Base-by-base conservation (phyloP, 2,797 vertebrate genomes). In the Sphenodon punctatus region DNA sequence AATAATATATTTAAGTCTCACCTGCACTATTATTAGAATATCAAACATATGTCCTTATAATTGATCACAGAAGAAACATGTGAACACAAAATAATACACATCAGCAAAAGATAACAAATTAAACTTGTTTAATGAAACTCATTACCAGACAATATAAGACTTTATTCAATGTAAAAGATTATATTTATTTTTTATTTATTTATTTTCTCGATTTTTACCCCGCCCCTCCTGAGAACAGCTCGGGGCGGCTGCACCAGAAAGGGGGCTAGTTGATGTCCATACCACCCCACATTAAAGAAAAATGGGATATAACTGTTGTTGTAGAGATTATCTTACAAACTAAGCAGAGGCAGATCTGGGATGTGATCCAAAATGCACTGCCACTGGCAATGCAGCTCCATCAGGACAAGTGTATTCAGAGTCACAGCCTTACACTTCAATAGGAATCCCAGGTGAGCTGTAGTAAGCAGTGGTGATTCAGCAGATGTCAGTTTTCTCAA, bases 131-230 rank as follows among this genome's bases (percentile, higher is more conserved):
- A 70, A 78, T 84, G 70, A 77, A 80, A 59, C n/a, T 48, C n/a
- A 23, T 53, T 59, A 76, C 42, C 74, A 53, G 27, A 25, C 51
- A 46, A 2, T 11, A 14, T 58, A 34, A 70, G 49, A 25, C 79
- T 41, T 79, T 53, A 88, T 85, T 82, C 53, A 16, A 27, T 27
- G 61, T 53, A 69, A 78, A 70, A 48, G 36, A n/a, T n/a, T n/a
- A 12, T 55, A 23, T 22, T 45, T 8, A 49, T 15, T 16, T n/a
- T n/a, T n/a, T n/a, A n/a, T n/a, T n/a, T n/a, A n/a, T n/a, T n/a
- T n/a, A n/a, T n/a, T n/a, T n/a, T n/a, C n/a, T n/a, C n/a, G n/a
- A n/a, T n/a, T n/a, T n/a, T n/a, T n/a, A n/a, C n/a, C n/a, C n/a
- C n/a, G n/a, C n/a, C n/a, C n/a, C n/a, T n/a, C n/a, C n/a, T n/a